A percentile compares a stretch with the other conserved stretches of the same genome.
Evolutionary conservation across 2,797 vertebrate genomes (phyloP).

Genomic region (Cirrhinus mrigala): DNA sequence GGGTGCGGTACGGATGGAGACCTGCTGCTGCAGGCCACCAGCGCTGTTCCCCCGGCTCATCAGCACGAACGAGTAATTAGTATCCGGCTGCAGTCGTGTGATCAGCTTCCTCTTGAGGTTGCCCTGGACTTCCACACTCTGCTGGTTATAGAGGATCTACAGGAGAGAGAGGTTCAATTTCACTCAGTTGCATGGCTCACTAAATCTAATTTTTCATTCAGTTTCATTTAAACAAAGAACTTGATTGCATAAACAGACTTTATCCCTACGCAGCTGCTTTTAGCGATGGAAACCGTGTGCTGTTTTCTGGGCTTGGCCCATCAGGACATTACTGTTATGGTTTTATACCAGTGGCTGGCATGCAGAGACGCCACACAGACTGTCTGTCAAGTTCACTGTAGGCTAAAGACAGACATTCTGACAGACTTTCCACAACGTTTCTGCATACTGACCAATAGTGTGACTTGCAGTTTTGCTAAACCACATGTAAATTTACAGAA

Average conservation of each 20-base stretch:
- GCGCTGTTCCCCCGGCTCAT: conserved; percentile 92
- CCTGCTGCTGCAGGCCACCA: conserved; percentile 92
- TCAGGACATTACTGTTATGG: conserved; percentile 41
- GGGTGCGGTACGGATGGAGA: conserved; percentile 93
- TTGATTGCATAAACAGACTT: conserved; percentile 35
- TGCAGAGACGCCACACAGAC: conserved; percentile 45
- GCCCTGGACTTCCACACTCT: conserved; percentile 92
- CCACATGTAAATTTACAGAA: conserved; percentile 42
- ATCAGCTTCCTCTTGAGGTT: conserved; percentile 91
- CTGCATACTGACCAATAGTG: conserved; percentile 13
- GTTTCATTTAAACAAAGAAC: conserved; percentile 26
- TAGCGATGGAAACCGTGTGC: conserved; percentile 33
- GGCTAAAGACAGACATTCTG: conserved; percentile 27
- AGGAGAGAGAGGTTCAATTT: conserved; percentile 28
- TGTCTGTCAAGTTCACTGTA: conserved; percentile 32
- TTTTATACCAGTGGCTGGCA: conserved; percentile 48
- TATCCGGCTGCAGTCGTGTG: conserved; percentile 89
- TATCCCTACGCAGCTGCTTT: background rate
- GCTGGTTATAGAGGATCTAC: conserved; percentile 96
- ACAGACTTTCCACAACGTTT: conserved; percentile 39
- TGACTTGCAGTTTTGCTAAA: conserved; percentile 40
- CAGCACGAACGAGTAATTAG: conserved; percentile 94
- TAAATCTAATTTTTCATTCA: background rate
- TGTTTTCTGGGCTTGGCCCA: conserved; percentile 20
- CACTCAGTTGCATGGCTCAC: conserved; percentile 17